Percentiles rank a stretch among this genome's conserved stretches.
Evolutionary conservation across 2,797 vertebrate species (phyloP).

Genomic region (Sphenodon punctatus): DNA sequence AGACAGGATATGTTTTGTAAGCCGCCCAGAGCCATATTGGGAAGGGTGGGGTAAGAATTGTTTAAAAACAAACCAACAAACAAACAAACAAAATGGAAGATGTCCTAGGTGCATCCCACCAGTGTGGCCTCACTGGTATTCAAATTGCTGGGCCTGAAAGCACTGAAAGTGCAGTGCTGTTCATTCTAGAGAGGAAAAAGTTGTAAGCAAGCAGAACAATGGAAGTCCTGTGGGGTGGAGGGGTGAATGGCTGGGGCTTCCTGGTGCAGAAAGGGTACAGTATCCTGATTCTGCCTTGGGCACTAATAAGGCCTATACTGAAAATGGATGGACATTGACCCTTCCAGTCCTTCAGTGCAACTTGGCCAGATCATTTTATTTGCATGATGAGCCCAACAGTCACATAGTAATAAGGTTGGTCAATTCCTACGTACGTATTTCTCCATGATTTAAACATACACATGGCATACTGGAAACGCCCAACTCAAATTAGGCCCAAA

Average conservation of each 20-base stretch:
- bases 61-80: too few relatives aligned
- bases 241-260: background rate
- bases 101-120: background rate
- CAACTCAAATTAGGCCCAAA: background rate
- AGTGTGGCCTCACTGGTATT: background rate
- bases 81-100: slow-evolving; percentile 6
- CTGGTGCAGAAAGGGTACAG: background rate
- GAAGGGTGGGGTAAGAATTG: slow-evolving; percentile 29
- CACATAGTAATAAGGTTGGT: background rate
- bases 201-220: slow-evolving; percentile 25
- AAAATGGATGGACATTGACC: background rate
- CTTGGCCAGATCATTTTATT: background rate
- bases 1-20: too few relatives aligned
- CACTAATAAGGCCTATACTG: background rate
- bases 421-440: background rate
- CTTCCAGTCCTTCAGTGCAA: slow-evolving; percentile 1
- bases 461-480: background rate
- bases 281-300: slow-evolving; percentile 3
- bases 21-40: too few relatives aligned
- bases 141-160: slow-evolving; percentile 37
- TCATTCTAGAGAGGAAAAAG: slow-evolving; percentile 23
- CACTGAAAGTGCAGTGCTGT: slow-evolving; percentile 23
- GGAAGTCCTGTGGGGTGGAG: slow-evolving; percentile 29
- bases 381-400: background rate
- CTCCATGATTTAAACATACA: background rate